These are phyloP conservation scores for Cotesia congregata DNA, from an alignment of 2,888 invertebrate genomes.

Conservation along the genomic window DNA sequence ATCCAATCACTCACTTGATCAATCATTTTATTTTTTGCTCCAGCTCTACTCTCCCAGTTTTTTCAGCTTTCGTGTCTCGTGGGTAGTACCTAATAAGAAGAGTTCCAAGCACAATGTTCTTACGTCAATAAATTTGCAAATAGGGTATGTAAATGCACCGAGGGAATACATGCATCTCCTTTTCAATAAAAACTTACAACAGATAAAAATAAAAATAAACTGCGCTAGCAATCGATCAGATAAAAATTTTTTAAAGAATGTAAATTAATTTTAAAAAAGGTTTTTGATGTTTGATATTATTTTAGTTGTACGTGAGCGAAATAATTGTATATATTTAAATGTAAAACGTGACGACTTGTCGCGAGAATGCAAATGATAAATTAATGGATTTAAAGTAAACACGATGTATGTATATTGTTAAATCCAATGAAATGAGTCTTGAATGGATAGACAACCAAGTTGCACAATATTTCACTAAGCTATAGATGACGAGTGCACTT, in stretches of 20 bases:
- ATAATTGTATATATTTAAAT: not conserved
- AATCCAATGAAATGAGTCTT: slow-evolving; percentile 12
- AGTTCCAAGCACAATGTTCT: not conserved
- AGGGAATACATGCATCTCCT: not conserved
- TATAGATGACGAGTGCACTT: slow-evolving; percentile 49
- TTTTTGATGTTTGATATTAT: not conserved
- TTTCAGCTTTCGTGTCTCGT: not conserved
- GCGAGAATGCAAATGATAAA: slow-evolving; percentile 11
- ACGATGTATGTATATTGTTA: slow-evolving; percentile 12
- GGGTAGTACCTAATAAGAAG: not conserved
- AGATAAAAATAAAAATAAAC: no score
- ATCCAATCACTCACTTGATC: not conserved
- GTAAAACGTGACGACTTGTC: not conserved
- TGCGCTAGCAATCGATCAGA: no score
- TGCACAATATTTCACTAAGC: slow-evolving; percentile 49
- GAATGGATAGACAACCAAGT: slow-evolving; percentile 33
- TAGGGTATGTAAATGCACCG: not conserved
- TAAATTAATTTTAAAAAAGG: no score
- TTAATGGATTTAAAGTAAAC: slow-evolving; percentile 6
- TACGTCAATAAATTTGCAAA: not conserved
- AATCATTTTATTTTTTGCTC: not conserved
- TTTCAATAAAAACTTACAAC: no score
- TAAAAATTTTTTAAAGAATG: no score
- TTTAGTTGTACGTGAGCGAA: not conserved
- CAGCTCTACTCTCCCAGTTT: not conserved